Base-by-base conservation (phyloP, 2,888 invertebrate species). In the Platerodrilus igneus region DNA sequence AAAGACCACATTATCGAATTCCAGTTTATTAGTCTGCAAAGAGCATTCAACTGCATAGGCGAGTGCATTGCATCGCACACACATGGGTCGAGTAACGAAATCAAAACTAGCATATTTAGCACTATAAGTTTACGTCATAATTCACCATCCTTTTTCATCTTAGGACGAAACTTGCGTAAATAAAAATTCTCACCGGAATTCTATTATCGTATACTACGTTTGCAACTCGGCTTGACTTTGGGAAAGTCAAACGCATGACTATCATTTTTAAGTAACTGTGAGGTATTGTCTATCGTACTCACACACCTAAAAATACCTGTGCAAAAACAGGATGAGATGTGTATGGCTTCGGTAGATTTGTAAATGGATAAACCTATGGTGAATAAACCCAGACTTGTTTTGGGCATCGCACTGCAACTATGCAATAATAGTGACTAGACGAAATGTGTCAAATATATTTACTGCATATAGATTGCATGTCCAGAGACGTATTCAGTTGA, bases 381-480 rank as follows among this genome's bases (percentile, higher is more conserved):
- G 64, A 62, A 62, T 64, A 63, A 64, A 64, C 64, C 56, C 64
- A 51, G 44, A 48, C 48, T 48, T 61, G 61, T 63, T 62, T 63
- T 60, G 60, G 55, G 55, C 58, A 57, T 59, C 58, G 57, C 59
- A 54, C 54, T 47, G 59, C 61, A 63, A 63, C 65, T 65, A 64
- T 65, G 62, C 64, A 66, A 63, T 64, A 66, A 64, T 66, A 64
- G 66, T 56, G 64, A 64, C 64, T 64, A 66, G 66, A 64, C 64
- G 61, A 66, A 59, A 60, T 58, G 54, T 53, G 58, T 59, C 57
- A 52, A 53, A 55, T 56, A 55, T 61, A 61, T 61, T 62, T 63
- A 60, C 58, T 59, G 55, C 52, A 38, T 47, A 45, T n/a, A n/a
- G n/a, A n/a, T n/a, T n/a, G n/a, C n/a, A n/a, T n/a, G n/a, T n/a